These are phyloP conservation scores for Carettochelys insculpta DNA, from an alignment of 2,113 vertebrate species.

Conservation along the genomic window DNA sequence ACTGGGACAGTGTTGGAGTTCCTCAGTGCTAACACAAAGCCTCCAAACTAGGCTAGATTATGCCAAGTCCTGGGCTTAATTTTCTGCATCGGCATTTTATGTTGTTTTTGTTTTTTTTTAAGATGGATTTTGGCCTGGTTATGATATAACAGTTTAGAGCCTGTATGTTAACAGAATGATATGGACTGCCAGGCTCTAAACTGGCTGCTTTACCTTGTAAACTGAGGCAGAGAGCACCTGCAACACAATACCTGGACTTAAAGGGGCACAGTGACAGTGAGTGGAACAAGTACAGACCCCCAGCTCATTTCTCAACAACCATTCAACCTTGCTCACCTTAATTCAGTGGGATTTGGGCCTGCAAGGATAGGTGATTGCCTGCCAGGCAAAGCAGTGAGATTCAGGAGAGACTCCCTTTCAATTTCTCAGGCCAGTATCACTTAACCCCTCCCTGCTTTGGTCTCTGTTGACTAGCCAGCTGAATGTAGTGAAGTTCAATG, in stretches of 20 bases:
- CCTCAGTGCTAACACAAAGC: neutral
- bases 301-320: neutral
- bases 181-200: neutral
- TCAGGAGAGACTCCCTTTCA: neutral
- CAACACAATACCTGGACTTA: neutral
- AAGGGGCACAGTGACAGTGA: neutral
- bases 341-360: neutral
- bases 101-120: neutral
- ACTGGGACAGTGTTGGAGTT: neutral
- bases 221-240: neutral
- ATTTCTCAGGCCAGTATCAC: neutral
- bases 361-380: neutral
- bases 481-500: neutral
- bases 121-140: neutral
- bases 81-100: neutral
- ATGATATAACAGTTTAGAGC: neutral
- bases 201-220: neutral
- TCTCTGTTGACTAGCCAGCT: neutral
- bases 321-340: fast-evolving
- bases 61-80: neutral
- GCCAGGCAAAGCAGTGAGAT: neutral
- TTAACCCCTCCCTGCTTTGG: neutral
- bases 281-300: neutral
- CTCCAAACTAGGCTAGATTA: neutral
- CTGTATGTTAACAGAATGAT: neutral